These are phyloP conservation scores for Dicyema japonicum DNA, from an alignment of 1,140 invertebrate genomes.

Conservation along the genomic window DNA sequence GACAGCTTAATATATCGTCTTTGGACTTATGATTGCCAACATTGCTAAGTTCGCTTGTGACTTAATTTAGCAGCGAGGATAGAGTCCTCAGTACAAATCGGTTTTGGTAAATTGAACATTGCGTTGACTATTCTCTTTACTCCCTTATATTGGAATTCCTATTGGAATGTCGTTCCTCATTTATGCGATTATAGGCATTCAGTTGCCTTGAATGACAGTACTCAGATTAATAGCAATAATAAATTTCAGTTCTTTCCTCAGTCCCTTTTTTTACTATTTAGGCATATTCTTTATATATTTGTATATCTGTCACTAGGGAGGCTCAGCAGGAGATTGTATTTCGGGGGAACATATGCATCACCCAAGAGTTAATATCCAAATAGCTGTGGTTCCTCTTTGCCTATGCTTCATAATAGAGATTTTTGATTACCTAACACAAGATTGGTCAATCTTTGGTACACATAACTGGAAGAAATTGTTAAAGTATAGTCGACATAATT, in stretches of 20 bases:
- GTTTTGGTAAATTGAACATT: no score
- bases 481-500: constrained; percentile 50
- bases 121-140: constrained; percentile 3
- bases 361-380: no score
- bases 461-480: constrained; percentile 6
- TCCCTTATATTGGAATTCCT: constrained; percentile 6
- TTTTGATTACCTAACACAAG: constrained; percentile 6
- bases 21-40: no score
- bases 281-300: no score
- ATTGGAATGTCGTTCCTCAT: constrained; percentile 7
- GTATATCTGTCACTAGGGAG: constrained; percentile 42
- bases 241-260: constrained; percentile 7
- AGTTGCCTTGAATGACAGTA: constrained; percentile 12
- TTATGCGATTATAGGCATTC: constrained; percentile 7
- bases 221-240: constrained; percentile 17
- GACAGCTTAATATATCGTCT: no score
- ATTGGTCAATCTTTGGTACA: constrained; percentile 5
- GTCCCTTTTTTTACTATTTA: constrained; percentile 7
- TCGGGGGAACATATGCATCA: no score
- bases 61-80: no score
- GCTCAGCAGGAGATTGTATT: constrained; percentile 98
- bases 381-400: constrained; percentile 93
- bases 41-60: no score
- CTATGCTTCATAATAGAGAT: constrained; percentile 31
- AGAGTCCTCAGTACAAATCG: no score